These are phyloP conservation scores for Hedya salicella DNA, from an alignment of 2,888 invertebrate species.

Conservation along the genomic window DNA sequence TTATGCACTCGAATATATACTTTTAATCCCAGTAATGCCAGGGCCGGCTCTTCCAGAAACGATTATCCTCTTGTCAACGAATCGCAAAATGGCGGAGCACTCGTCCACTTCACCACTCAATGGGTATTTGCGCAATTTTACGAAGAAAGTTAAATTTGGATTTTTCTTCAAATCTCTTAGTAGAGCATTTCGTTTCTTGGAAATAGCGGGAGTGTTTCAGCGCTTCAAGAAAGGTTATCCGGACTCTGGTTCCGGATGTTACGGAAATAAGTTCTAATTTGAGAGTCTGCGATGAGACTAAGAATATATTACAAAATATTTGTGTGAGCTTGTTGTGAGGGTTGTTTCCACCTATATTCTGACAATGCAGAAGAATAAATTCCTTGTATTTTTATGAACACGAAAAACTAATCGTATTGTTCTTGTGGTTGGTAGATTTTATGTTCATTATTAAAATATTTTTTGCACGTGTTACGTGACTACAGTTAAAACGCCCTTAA, in stretches of 20 bases:
- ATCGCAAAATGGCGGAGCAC: constrained; percentile 55
- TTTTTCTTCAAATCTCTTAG: constrained; percentile 9
- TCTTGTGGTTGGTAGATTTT: no score
- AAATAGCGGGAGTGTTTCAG: not conserved
- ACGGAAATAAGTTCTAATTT: not conserved
- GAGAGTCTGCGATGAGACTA: not conserved
- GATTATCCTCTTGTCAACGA: constrained; percentile 61
- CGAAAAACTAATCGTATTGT: no score
- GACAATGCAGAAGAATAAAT: no score
- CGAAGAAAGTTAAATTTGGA: constrained; percentile 18
- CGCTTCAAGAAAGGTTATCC: not conserved
- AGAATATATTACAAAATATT: not conserved
- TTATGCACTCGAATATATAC: constrained; percentile 21
- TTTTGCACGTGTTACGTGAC: no score
- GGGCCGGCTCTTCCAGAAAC: constrained; percentile 44
- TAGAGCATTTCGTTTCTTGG: not conserved
- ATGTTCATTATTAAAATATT: no score
- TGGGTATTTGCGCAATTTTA: constrained; percentile 65
- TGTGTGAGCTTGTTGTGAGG: no score
- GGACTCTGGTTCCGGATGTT: no score
- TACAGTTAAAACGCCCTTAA: no score
- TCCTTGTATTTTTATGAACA: no score
- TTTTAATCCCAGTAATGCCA: constrained; percentile 25
- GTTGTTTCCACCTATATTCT: no score
- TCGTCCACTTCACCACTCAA: constrained; percentile 57